Conservation (phyloP, 2,113 vertebrate species). For the Dromas ardeola region DNA sequence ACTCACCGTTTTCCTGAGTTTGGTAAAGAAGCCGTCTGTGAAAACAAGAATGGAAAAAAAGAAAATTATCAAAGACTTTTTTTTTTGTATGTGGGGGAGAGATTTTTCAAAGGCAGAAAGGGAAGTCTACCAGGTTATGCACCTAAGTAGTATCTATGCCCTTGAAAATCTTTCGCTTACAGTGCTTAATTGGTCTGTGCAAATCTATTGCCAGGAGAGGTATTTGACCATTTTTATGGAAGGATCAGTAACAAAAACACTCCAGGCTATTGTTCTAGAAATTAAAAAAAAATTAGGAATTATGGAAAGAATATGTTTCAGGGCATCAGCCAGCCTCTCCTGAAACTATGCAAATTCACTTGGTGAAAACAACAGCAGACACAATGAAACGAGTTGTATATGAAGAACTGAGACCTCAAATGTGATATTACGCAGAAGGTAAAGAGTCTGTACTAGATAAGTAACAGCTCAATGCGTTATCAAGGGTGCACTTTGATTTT, state of each 20-base stretch:
- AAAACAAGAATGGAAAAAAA: not conserved
- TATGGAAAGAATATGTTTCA: slow-evolving; percentile 48
- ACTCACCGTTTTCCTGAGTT: not conserved
- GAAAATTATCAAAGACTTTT: not conserved
- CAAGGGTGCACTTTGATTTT: slow-evolving; percentile 69
- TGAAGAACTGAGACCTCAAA: slow-evolving; percentile 54
- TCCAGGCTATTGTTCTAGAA: slow-evolving; percentile 26
- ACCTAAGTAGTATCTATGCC: not conserved
- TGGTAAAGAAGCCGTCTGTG: not conserved
- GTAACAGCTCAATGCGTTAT: slow-evolving; percentile 56
- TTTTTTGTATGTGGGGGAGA: not conserved
- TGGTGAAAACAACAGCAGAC: slow-evolving; percentile 44
- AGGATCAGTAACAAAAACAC: not conserved
- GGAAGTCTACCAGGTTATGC: not conserved
- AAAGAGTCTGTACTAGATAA: slow-evolving; percentile 60
- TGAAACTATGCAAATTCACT: slow-evolving; percentile 29
- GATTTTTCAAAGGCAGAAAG: not conserved
- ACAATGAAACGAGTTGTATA: slow-evolving; percentile 40
- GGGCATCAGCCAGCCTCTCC: slow-evolving; percentile 30
- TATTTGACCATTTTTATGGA: slow-evolving; percentile 34
- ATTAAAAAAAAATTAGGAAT: not conserved
- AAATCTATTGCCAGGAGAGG: not conserved
- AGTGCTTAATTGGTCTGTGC: slow-evolving; percentile 18
- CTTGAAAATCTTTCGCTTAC: slow-evolving; percentile 17
- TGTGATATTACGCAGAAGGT: slow-evolving; percentile 61